Conservation (phyloP, 2,113 vertebrate genomes). For the Albula goreensis region DNA sequence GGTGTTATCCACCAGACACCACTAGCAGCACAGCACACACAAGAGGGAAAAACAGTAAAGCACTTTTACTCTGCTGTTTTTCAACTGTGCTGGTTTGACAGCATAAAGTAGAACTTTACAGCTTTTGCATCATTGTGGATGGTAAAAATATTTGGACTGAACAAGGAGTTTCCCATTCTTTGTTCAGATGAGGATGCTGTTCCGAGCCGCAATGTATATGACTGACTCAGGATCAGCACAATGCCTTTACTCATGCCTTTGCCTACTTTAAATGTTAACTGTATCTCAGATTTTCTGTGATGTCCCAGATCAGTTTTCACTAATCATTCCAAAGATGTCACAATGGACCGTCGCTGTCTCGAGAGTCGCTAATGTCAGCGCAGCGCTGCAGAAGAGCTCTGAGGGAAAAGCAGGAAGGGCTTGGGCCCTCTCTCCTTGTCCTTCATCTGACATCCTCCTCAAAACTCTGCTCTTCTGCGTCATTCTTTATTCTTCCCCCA, state of each 20-base stretch:
- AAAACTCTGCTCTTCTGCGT: slow-evolving; percentile 19
- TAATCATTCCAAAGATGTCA: neutral
- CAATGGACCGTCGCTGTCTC: neutral
- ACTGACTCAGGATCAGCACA: neutral
- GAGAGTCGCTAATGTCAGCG: neutral
- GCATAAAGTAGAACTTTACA: neutral
- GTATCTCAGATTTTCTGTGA: neutral
- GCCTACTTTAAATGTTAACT: neutral
- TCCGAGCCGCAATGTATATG: neutral
- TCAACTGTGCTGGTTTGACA: neutral
- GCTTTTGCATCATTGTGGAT: neutral
- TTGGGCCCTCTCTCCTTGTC: slow-evolving; percentile 41
- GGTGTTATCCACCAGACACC: slow-evolving; percentile 4
- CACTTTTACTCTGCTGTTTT: neutral
- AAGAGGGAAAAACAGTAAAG: neutral
- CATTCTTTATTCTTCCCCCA: neutral
- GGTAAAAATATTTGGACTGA: neutral
- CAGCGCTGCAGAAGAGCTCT: neutral
- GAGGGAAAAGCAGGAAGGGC: slow-evolving; percentile 9
- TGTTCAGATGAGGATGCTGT: neutral
- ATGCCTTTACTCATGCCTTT: neutral
- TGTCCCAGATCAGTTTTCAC: neutral
- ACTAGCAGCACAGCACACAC: neutral
- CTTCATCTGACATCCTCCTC: slow-evolving; percentile 46
- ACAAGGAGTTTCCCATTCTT: neutral